A percentile compares a stretch with the other conserved stretches of the same genome.
These are phyloP conservation scores for Leptopilina syphax DNA, from an alignment of 2,888 invertebrate genomes.

Conservation along the genomic window DNA sequence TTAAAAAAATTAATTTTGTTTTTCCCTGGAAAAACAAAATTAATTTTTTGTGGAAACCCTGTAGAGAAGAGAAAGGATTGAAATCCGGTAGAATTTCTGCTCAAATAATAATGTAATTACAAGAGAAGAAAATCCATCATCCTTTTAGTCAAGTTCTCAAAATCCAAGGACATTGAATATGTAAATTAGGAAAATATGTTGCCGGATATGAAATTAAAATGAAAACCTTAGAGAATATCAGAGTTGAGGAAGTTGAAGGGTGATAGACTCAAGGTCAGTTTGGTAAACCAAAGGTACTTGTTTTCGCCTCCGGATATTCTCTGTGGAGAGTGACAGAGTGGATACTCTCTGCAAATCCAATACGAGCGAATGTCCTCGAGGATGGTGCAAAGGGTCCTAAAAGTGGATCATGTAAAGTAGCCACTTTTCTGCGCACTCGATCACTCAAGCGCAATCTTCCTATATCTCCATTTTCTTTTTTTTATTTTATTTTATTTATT, in stretches of 20 bases:
- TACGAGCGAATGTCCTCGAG: constrained; percentile 50
- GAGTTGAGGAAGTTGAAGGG: constrained; percentile 7
- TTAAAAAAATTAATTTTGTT: too few species aligned
- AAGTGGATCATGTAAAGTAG: constrained; percentile 54
- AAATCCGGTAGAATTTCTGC: too few species aligned
- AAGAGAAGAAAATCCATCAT: neutral
- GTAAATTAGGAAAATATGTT: neutral
- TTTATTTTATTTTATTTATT: neutral
- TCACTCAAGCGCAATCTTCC: constrained; percentile 44
- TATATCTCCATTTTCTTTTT: neutral
- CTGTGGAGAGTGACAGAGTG: constrained; percentile 36
- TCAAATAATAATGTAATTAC: too few species aligned
- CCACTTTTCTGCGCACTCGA: constrained; percentile 50
- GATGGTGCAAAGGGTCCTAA: constrained; percentile 47
- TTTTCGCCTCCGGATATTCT: constrained; percentile 31
- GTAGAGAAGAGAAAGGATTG: too few species aligned
- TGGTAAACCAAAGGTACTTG: constrained; percentile 34
- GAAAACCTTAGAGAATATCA: constrained; percentile 1
- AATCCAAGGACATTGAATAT: neutral
- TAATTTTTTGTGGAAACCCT: too few species aligned
- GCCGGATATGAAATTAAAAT: constrained; percentile 17
- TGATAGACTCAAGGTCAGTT: constrained; percentile 13
- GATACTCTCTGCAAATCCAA: constrained; percentile 50
- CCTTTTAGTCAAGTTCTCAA: neutral
- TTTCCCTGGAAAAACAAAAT: too few species aligned